phyloP scores from a whole-genome alignment of 2,113 vertebrate species.

The Spilogale gracilis region DNA sequence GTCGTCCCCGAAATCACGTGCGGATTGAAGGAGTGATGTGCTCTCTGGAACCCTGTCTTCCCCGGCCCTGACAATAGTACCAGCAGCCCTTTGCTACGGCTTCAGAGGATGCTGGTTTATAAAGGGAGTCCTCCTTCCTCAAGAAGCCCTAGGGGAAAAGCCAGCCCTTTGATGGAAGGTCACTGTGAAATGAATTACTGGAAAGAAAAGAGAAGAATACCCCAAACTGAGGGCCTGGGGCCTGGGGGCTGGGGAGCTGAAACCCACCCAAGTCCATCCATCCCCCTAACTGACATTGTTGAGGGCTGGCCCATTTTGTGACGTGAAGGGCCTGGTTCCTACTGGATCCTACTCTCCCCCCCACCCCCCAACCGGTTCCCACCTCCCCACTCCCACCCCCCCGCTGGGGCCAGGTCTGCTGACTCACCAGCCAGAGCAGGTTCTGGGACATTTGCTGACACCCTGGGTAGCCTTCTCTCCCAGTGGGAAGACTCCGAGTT shows the following conservation, averaged over 20 bases:
- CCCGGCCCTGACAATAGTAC: background rate
- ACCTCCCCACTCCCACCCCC: too few relatives aligned
- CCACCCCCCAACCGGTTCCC: too few relatives aligned
- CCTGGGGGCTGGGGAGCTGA: too few relatives aligned
- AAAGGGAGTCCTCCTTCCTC: background rate
- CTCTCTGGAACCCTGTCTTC: fast-evolving
- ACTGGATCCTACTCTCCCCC: fast-evolving
- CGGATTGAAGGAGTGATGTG: background rate
- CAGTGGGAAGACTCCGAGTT: fast-evolving
- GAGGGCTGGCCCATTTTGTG: background rate
- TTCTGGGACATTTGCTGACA: background rate
- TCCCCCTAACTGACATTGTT: fast-evolving
- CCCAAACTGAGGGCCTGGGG: background rate
- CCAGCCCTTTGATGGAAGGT: background rate
- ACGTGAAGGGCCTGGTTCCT: background rate
- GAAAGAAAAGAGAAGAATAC: background rate
- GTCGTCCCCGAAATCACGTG: slow-evolving; percentile 22
- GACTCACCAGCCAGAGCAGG: background rate
- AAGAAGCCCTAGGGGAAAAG: background rate
- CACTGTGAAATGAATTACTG: background rate
- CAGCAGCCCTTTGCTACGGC: fast-evolving
- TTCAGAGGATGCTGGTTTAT: background rate
- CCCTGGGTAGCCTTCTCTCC: background rate
- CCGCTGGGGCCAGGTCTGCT: too few relatives aligned
- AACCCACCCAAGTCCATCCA: background rate